A percentile compares a stretch with the other conserved stretches of the same genome.
These are phyloP conservation scores for Gibbula magus DNA, from an alignment of 2,888 invertebrate species.

Conservation along the genomic window DNA sequence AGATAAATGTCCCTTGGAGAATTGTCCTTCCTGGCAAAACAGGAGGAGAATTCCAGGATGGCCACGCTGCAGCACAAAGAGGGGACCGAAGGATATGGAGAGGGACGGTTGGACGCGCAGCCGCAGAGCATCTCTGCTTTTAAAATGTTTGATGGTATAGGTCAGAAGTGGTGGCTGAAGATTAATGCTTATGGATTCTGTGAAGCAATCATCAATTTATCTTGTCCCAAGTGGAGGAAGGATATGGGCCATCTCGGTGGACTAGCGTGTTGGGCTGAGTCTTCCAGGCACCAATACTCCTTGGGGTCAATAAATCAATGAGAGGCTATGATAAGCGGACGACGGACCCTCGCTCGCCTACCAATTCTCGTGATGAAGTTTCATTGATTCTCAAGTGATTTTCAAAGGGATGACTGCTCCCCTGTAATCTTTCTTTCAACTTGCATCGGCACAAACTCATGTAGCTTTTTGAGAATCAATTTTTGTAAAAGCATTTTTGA, in stretches of 20 bases:
- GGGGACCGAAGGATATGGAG: too few relatives aligned
- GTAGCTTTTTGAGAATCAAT: too few relatives aligned
- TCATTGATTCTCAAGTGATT: slow-evolving; percentile 32
- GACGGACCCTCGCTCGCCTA: neutral
- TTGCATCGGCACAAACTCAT: neutral
- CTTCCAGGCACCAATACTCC: slow-evolving; percentile 19
- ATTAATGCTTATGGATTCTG: slow-evolving; percentile 24
- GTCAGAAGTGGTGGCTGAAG: slow-evolving; percentile 6
- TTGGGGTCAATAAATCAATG: slow-evolving; percentile 42
- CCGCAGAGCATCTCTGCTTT: neutral
- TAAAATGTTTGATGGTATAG: neutral
- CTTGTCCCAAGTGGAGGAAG: neutral
- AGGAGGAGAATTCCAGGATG: too few relatives aligned
- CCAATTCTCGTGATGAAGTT: slow-evolving; percentile 40
- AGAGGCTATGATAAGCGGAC: neutral
- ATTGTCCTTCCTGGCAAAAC: too few relatives aligned
- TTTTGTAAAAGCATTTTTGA: too few relatives aligned
- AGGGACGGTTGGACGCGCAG: neutral
- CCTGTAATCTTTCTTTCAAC: slow-evolving; percentile 9
- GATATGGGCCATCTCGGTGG: slow-evolving; percentile 1
- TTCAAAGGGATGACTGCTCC: slow-evolving; percentile 28
- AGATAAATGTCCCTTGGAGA: too few relatives aligned
- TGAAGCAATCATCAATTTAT: slow-evolving; percentile 21
- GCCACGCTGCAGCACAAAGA: too few relatives aligned
- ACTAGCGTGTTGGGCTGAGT: neutral